Percentiles rank a stretch among this genome's conserved stretches.
These are phyloP conservation scores for Oscheius onirici DNA, from an alignment of 2,888 invertebrate species.

Conservation along the genomic window DNA sequence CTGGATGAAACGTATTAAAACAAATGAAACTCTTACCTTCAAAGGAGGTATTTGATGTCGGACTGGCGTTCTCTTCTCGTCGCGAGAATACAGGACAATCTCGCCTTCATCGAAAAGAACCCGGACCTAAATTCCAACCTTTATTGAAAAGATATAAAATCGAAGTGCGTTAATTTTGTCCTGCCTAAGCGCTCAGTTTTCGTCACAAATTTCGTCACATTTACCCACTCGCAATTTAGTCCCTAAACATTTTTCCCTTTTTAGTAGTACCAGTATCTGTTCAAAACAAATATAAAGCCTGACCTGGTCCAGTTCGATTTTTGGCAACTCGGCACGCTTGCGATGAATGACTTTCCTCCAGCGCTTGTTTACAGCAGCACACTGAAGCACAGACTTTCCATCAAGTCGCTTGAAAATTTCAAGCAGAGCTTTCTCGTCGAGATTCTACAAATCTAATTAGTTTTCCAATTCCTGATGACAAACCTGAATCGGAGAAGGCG, in stretches of 20 bases:
- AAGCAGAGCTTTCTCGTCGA: constrained; percentile 40
- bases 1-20: background rate
- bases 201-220: too few relatives aligned
- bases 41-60: constrained; percentile 54
- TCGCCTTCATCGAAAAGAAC: constrained; percentile 65
- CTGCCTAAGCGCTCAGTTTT: too few relatives aligned
- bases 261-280: too few relatives aligned
- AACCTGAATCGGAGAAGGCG: constrained; percentile 22
- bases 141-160: too few relatives aligned
- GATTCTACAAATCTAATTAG: constrained; percentile 38
- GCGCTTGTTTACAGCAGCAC: constrained; percentile 47
- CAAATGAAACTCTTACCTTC: constrained; percentile 38
- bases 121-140: constrained; percentile 49
- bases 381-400: constrained; percentile 34
- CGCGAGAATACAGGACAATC: constrained; percentile 56
- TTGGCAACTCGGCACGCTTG: constrained; percentile 37
- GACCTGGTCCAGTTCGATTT: constrained; percentile 57
- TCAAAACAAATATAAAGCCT: background rate
- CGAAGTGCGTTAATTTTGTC: too few relatives aligned
- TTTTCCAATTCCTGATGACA: background rate
- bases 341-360: constrained; percentile 46
- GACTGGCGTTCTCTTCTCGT: constrained; percentile 52
- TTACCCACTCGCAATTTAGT: too few relatives aligned
- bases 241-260: too few relatives aligned
- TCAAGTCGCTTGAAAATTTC: constrained; percentile 46